phyloP scores from a whole-genome alignment of 2,888 invertebrate species.

The Acholoe squamosa region DNA sequence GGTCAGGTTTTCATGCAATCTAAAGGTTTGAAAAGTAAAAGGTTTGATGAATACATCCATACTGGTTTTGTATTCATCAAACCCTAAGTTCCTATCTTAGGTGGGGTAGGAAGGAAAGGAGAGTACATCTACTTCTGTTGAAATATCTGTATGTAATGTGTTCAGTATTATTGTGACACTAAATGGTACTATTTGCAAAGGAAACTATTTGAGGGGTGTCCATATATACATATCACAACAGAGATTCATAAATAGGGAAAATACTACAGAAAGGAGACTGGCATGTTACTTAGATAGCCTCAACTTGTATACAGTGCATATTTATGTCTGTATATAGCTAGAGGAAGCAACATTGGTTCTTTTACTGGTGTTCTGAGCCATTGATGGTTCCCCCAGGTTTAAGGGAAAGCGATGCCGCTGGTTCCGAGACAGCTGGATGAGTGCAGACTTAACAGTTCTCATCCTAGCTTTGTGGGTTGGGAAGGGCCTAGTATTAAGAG shows the following conservation, averaged over 20 bases:
- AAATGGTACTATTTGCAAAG: neutral
- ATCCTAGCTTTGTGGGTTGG: slow-evolving; percentile 7
- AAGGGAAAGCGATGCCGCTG: neutral
- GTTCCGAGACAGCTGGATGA: neutral
- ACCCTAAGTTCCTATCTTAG: neutral
- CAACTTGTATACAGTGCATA: neutral
- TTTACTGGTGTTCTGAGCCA: neutral
- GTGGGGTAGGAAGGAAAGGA: neutral
- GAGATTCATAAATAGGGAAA: neutral
- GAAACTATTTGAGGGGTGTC: neutral
- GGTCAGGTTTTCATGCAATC: neutral
- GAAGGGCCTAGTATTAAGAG: neutral
- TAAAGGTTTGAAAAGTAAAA: neutral
- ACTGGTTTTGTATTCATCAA: slow-evolving; percentile 15
- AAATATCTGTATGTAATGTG: neutral
- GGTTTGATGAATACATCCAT: neutral
- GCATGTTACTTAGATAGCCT: neutral
- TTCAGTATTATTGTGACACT: neutral
- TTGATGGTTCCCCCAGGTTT: slow-evolving; percentile 18
- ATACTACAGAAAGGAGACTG: neutral
- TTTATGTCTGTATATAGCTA: neutral
- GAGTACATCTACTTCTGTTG: neutral
- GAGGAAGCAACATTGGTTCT: slow-evolving; percentile 11
- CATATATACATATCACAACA: neutral
- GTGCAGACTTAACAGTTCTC: slow-evolving; percentile 11